phyloP scores from a whole-genome alignment of 2,113 vertebrate species.

The Junco hyemalis region DNA sequence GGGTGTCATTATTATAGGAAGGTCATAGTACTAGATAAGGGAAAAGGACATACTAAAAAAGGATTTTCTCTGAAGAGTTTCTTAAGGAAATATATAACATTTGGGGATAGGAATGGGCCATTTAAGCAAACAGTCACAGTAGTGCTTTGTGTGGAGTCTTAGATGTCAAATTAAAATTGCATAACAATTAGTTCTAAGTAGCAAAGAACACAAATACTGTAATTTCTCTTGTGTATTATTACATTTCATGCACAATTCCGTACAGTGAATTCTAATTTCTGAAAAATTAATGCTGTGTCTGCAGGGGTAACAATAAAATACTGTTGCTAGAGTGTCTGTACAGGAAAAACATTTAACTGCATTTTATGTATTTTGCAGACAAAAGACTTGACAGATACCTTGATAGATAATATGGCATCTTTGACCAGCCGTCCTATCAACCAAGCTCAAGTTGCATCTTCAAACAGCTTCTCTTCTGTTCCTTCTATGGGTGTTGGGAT shows the following conservation, averaged over 20 bases:
- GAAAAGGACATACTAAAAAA: neutral
- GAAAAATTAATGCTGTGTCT: neutral
- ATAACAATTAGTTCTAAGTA: neutral
- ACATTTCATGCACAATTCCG: neutral
- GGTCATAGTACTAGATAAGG: neutral
- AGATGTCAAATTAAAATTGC: neutral
- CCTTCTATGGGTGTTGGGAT: constrained; percentile 73
- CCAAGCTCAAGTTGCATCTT: constrained; percentile 75
- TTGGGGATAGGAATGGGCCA: neutral
- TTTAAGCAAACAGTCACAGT: neutral
- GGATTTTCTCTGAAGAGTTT: neutral
- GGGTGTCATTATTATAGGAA: neutral
- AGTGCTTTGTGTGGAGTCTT: neutral
- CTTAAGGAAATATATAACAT: neutral
- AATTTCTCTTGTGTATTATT: neutral
- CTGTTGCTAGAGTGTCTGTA: neutral
- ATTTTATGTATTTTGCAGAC: constrained; percentile 78
- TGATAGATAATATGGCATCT: constrained; percentile 90
- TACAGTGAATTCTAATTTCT: neutral
- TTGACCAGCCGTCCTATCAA: constrained; percentile 80
- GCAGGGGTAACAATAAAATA: neutral
- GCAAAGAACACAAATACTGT: neutral
- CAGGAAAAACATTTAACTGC: neutral
- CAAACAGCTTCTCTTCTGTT: constrained; percentile 77
- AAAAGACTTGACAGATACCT: constrained; percentile 93